Evolutionary conservation across 2,888 invertebrate genomes (phyloP), one percentile per base, ranked within the genome.

Genomic region (Colostygia pectinataria): DNA sequence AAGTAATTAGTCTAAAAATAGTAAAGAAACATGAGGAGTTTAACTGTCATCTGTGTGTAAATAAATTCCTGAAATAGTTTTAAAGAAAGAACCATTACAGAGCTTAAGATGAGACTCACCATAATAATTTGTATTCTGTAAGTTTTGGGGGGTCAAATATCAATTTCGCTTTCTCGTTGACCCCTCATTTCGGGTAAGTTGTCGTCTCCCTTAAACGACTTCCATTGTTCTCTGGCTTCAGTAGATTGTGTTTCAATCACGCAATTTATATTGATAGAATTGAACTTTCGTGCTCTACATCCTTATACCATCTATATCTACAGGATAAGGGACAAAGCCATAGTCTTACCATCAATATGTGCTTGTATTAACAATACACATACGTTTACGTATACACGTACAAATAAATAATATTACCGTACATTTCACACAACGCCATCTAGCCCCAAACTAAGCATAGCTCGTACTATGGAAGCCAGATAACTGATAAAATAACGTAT

Each of bases 131-230:
- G 20, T 40, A 41, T 61, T 55, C 48, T 51, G 40, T 54, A 49
- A 60, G 47, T 57, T 57, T 55, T 52, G 44, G 63, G 63, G 44
- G 63, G 63, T 69, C 63, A 68, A 63, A 64, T 69, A 68, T 71
- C 71, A 74, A 72, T 70, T 67, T 59, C 59, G 57, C 55, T 54
- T 40, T 42, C 57, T 50, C 48, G 62, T 66, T 71, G 74, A 78
- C 77, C 73, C 58, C 58, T 68, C 63, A 66, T 73, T 77, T 68
- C 50, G 49, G 58, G 56, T 61, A 55, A 47, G 59, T 59, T 58
- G 61, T 59, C 68, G 63, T 57, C 65, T 61, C 60, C 58, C 66
- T 66, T 63, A 64, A 67, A 58, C 45, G 52, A 57, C 55, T 53
- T 53, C 47, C 57, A 72, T 71, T 67, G 67, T 68, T 66, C 53